Base-by-base conservation (phyloP, 2,888 invertebrate species). In the Dryomyza anilis region DNA sequence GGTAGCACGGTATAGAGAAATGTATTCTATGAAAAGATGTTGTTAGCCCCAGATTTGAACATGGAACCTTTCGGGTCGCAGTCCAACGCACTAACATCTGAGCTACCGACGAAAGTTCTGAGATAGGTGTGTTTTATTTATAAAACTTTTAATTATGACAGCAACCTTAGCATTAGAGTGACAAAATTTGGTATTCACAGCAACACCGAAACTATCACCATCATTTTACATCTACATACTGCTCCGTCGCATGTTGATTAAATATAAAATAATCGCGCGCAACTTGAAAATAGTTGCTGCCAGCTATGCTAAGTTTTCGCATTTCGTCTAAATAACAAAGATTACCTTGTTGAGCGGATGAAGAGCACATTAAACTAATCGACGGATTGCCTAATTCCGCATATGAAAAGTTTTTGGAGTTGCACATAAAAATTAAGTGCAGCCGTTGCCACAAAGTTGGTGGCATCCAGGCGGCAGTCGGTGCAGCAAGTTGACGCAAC, bases 401-500 rank as follows among this genome's bases (percentile, higher is more conserved):
- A 36, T 55, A 33, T 33, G 8, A 55, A 30, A 10, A 19, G 2
- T 3, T 8, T 30, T 19, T 25, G 33, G 12, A 21, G 3, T 3
- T 19, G n/a, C 52, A 27, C 29, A 29, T n/a, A 52, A 29, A 52
- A 55, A 55, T 36, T 19, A 36, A 55, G n/a, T 55, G 55, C 55
- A 55, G 36, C 55, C 36, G 55, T 19, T 55, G 36, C 36, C 12
- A 16, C 16, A 21, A 48, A 19, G 46, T 48, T 21, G 33, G 12
- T 33, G 33, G 6, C 33, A 12, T 6, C 12, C 33, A 12, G 14
- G 39, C n/a, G 7, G 39, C 50, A 6, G 39, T 12, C 33, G 33
- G 33, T 33, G 33, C 39, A 39, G 39, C 25, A n/a, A n/a, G n/a
- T n/a, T n/a, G n/a, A n/a, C n/a, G n/a, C n/a, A n/a, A n/a, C n/a